phyloP scores from a whole-genome alignment of 2,797 vertebrate species.

The Sciaenops ocellatus region DNA sequence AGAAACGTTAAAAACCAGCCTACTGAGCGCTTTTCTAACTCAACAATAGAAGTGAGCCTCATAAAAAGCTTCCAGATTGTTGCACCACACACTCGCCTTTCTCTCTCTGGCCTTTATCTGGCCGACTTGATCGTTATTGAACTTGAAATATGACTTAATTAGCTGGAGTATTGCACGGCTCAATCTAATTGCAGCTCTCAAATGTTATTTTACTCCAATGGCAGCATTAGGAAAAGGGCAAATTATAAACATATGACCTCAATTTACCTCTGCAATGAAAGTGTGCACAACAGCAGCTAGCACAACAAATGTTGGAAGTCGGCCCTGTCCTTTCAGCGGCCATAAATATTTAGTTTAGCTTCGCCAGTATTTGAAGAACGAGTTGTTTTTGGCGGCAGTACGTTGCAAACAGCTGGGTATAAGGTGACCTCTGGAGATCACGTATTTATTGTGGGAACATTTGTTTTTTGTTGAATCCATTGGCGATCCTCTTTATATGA shows the following conservation, averaged over 20 bases:
- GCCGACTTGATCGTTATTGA: slow-evolving; percentile 78
- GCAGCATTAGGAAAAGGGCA: slow-evolving; percentile 74
- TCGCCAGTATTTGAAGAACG: slow-evolving; percentile 53
- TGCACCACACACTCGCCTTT: slow-evolving; percentile 31
- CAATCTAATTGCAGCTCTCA: slow-evolving; percentile 79
- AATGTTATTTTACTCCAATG: slow-evolving; percentile 77
- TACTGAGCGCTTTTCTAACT: slow-evolving; percentile 20
- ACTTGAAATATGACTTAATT: slow-evolving; percentile 86
- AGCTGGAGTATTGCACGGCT: slow-evolving; percentile 70
- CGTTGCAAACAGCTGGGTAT: slow-evolving; percentile 54
- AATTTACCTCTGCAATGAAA: slow-evolving; percentile 59
- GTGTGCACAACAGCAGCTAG: slow-evolving; percentile 49
- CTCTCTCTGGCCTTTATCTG: slow-evolving; percentile 77
- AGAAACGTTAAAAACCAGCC: slow-evolving; percentile 34
- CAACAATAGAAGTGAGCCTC: slow-evolving; percentile 37
- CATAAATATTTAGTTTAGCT: slow-evolving; percentile 72
- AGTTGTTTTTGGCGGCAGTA: slow-evolving; percentile 60
- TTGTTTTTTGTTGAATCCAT: slow-evolving; percentile 13
- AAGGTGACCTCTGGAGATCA: slow-evolving; percentile 59
- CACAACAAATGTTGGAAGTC: slow-evolving; percentile 60
- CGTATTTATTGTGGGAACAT: slow-evolving; percentile 48
- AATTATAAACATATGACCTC: slow-evolving; percentile 77
- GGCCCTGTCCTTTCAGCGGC: slow-evolving; percentile 62
- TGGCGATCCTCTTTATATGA: slow-evolving; percentile 4
- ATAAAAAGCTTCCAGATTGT: slow-evolving; percentile 56